Base-by-base conservation (phyloP, 1,140 invertebrate species). In the Drosophila lini region DNA sequence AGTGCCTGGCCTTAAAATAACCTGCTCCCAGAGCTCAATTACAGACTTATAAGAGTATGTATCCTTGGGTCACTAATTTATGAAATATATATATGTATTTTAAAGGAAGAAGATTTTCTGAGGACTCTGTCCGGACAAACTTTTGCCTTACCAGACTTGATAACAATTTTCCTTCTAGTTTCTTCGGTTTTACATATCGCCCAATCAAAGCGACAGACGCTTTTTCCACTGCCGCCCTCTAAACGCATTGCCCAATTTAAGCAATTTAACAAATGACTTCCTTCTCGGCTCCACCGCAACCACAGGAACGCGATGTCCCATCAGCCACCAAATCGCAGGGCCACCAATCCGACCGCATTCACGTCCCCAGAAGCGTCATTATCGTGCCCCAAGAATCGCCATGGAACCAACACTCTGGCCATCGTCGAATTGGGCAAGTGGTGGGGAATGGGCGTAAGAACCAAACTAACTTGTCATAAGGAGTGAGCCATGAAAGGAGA, bases 221-320 rank as follows among this genome's bases (percentile, higher is more conserved):
- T 7, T n/a, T 13, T 22, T 32, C 19, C 42, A 25, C 28, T 3
- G 36, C 10, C 63, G 15, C 8, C 34, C 42, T 13, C 38, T 13
- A 52, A 25, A 19, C 36, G 47, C 71, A 40, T 41, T 53, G 52
- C 71, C 61, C 71, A 76, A 57, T 76, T 76, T 36, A 36, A 77
- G 55, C 74, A 77, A 77, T 76, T 77, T 76, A 68, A 53, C 62
- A 77, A 77, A 77, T 77, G 74, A 68, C 73, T 76, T 77, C 73
- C 74, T 77, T 34, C 53, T 38, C 48, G 11, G 28, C 50, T 32
- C 7, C 47, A 40, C 74, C 74, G 62, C 74, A 76, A 76, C 74
- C 73, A 63, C 74, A 50, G 44, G 73, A 58, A 56, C 70, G 70
- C 74, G 74, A 55, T 25, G 55, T 36, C 55, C 61, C 62, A 47